phyloP scores from a whole-genome alignment of 2,797 vertebrate genomes.

The Tamandua tetradactyla region DNA sequence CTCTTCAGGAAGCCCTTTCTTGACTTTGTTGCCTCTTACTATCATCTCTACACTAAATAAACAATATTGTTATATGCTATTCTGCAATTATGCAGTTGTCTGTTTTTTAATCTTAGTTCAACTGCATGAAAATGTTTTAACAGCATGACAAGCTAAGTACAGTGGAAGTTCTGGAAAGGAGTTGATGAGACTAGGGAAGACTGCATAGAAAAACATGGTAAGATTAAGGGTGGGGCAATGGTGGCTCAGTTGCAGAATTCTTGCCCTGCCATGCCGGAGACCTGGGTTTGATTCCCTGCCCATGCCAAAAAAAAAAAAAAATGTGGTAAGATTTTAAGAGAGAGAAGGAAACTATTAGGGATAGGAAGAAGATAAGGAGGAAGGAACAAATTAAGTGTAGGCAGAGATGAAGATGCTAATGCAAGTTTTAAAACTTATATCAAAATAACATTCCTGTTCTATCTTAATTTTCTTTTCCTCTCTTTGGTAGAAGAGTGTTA shows the following conservation, averaged over 20 bases:
- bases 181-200: neutral
- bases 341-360: neutral
- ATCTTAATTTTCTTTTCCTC: constrained; percentile 18
- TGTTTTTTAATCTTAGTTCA: constrained; percentile 21
- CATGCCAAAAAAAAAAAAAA: too few relatives aligned
- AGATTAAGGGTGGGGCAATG: too few relatives aligned
- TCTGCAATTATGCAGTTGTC: neutral
- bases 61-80: neutral
- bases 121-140: neutral
- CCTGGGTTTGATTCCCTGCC: too few relatives aligned
- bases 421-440: neutral
- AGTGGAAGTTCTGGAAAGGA: constrained; percentile 21
- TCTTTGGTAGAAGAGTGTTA: constrained; percentile 32
- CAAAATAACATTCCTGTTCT: neutral
- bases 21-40: neutral
- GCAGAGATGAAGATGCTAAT: neutral
- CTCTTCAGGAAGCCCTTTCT: neutral
- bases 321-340: constrained; percentile 11
- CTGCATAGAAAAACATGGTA: neutral
- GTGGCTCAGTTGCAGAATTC: too few relatives aligned
- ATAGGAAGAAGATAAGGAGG: neutral
- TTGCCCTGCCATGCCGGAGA: too few relatives aligned
- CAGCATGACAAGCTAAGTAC: constrained; percentile 28
- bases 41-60: neutral
- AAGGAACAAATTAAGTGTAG: neutral